Percentiles rank a stretch among this genome's conserved stretches.
These are phyloP conservation scores for Podiceps cristatus DNA, from an alignment of 2,113 vertebrate species.

Conservation along the genomic window DNA sequence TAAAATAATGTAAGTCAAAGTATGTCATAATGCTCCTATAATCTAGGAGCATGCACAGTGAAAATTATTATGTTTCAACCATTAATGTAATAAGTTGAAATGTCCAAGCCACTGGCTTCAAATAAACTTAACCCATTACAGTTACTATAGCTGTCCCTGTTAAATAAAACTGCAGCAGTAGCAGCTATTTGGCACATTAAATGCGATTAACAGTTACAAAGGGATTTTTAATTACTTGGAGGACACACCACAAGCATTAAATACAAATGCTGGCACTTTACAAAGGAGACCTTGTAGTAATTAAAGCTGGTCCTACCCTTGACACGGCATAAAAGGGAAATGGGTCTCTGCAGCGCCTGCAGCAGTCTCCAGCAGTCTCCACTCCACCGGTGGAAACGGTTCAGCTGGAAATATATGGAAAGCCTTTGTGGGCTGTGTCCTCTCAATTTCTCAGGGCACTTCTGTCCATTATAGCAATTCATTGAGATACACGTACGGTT, in stretches of 20 bases:
- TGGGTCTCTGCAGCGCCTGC: background rate
- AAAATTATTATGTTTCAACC: background rate
- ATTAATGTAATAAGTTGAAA: background rate
- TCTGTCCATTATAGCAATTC: background rate
- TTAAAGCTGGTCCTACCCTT: background rate
- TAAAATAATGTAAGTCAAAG: background rate
- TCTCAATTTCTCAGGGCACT: background rate
- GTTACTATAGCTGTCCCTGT: background rate
- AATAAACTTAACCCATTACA: background rate
- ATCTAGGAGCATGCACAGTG: background rate
- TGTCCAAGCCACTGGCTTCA: background rate
- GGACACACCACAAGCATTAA: background rate
- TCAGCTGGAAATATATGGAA: background rate
- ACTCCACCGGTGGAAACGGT: accelerated
- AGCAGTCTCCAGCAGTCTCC: background rate
- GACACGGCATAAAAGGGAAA: background rate
- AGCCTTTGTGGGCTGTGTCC: background rate
- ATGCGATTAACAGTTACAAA: background rate
- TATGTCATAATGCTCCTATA: background rate
- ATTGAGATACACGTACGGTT: background rate
- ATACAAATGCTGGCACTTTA: background rate
- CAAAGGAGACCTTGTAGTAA: too few relatives aligned
- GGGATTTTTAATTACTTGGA: background rate
- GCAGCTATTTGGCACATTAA: background rate
- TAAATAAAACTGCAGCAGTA: background rate